Percentiles rank a stretch among this genome's conserved stretches.
Evolutionary conservation across 2,888 invertebrate species (phyloP).

Genomic region (Netelia fuscicornis): DNA sequence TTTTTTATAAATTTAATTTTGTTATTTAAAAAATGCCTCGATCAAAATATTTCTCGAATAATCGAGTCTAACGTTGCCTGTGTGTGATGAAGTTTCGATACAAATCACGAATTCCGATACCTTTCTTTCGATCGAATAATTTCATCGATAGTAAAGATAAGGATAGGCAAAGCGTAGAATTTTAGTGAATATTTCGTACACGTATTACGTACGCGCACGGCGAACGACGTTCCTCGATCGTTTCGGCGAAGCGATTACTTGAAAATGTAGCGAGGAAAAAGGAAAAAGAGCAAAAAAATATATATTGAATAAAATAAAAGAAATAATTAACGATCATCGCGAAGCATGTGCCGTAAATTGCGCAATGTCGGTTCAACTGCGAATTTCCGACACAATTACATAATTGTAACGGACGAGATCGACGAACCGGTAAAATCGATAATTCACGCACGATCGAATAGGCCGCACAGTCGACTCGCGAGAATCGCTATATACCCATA

Average conservation of each 20-base stretch:
- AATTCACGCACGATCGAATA: conserved; percentile 61
- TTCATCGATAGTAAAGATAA: background rate
- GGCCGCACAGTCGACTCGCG: conserved; percentile 22
- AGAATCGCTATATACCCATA: conserved; percentile 54
- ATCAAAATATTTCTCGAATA: background rate
- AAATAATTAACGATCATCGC: conserved; percentile 7
- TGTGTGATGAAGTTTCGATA: no score
- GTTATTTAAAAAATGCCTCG: background rate
- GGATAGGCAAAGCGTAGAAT: background rate
- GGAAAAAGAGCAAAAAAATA: background rate
- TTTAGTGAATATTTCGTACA: background rate
- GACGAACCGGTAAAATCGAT: conserved; percentile 64
- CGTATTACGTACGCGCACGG: background rate
- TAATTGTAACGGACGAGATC: conserved; percentile 59
- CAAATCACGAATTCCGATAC: no score
- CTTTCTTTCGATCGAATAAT: no score
- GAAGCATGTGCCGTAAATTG: conserved; percentile 38
- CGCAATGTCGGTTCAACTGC: conserved; percentile 10
- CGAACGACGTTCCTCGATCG: background rate
- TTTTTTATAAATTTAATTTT: background rate
- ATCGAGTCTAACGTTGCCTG: no score
- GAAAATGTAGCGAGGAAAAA: background rate
- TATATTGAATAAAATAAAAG: background rate
- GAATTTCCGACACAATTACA: conserved; percentile 56
- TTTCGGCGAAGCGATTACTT: background rate